Evolutionary conservation across 2,113 vertebrate genomes (phyloP).

Genomic region (Oncorhynchus tshawytscha): DNA sequence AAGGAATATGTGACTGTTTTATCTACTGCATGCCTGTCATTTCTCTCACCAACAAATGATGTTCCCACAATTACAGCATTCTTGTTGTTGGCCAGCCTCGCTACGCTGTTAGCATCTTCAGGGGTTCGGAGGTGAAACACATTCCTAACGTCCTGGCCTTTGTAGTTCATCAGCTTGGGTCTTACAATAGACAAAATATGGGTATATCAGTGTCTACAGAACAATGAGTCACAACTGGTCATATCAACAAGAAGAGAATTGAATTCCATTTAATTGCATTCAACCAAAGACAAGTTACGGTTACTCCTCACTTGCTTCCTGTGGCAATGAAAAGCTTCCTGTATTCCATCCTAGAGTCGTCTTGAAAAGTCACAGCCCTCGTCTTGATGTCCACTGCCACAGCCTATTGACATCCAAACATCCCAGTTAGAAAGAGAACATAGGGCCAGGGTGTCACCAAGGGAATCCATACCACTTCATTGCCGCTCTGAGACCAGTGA

Average conservation of each 20-base stretch:
- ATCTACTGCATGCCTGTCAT: neutral
- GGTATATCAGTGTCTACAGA: constrained; percentile 3
- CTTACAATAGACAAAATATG: constrained; percentile 63
- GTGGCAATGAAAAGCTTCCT: constrained; percentile 93
- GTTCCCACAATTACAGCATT: constrained; percentile 93
- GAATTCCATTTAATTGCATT: neutral
- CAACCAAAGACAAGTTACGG: neutral
- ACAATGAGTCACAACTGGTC: neutral
- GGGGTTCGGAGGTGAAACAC: constrained; percentile 90
- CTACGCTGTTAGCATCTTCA: constrained; percentile 90
- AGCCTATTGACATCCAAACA: constrained; percentile 73
- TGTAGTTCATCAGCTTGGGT: constrained; percentile 89
- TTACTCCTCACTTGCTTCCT: constrained; percentile 83
- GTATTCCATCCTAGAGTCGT: constrained; percentile 93
- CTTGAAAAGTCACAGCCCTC: constrained; percentile 87
- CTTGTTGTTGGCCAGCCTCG: constrained; percentile 87
- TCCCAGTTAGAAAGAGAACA: neutral
- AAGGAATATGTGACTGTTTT: neutral
- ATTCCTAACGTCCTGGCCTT: constrained; percentile 89
- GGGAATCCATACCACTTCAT: neutral
- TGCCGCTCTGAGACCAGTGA: no score
- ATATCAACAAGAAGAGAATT: neutral
- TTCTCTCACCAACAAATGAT: constrained; percentile 87
- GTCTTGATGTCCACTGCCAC: constrained; percentile 86
- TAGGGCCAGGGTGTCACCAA: neutral